Conservation (phyloP, 2,797 vertebrate species). For the Adrianichthys oophorus region DNA sequence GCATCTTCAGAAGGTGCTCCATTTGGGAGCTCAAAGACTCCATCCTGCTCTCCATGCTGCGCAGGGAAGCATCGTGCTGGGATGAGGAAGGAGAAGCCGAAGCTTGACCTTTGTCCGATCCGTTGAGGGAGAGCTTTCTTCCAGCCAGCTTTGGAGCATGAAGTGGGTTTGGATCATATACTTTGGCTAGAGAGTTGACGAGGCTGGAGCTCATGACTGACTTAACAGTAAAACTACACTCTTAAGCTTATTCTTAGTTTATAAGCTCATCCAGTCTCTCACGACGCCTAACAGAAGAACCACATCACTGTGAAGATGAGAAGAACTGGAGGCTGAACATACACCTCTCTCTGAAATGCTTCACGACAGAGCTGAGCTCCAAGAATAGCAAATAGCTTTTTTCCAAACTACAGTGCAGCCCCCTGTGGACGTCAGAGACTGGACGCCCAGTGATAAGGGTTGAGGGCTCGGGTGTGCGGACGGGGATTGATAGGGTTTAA, state of each 20-base stretch:
- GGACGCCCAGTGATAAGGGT: conserved; percentile 68
- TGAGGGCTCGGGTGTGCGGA: conserved; percentile 51
- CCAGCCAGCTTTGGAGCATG: conserved; percentile 71
- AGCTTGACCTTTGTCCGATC: conserved; percentile 56
- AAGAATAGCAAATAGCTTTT: conserved; percentile 61
- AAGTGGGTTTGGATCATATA: conserved; percentile 81
- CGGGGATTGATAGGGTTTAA: conserved; percentile 48
- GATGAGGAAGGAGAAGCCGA: conserved; percentile 19
- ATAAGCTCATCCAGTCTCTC: conserved; percentile 24
- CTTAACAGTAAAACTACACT: not conserved
- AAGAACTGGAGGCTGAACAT: conserved; percentile 22
- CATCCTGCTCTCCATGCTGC: conserved; percentile 74
- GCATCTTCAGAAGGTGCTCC: conserved; percentile 78
- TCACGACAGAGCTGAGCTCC: conserved; percentile 33
- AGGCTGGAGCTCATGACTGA: conserved; percentile 74
- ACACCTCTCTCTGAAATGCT: conserved; percentile 30
- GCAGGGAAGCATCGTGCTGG: conserved; percentile 36
- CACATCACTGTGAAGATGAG: conserved; percentile 4
- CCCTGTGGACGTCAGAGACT: conserved; percentile 54
- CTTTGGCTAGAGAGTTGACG: conserved; percentile 85
- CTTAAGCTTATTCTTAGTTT: too few species aligned
- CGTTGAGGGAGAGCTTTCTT: conserved; percentile 58
- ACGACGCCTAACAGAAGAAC: conserved; percentile 1
- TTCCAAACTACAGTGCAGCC: conserved; percentile 64
- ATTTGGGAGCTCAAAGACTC: conserved; percentile 82